These are phyloP conservation scores for Callimorpha dominula DNA, from an alignment of 2,888 invertebrate genomes.

Conservation along the genomic window DNA sequence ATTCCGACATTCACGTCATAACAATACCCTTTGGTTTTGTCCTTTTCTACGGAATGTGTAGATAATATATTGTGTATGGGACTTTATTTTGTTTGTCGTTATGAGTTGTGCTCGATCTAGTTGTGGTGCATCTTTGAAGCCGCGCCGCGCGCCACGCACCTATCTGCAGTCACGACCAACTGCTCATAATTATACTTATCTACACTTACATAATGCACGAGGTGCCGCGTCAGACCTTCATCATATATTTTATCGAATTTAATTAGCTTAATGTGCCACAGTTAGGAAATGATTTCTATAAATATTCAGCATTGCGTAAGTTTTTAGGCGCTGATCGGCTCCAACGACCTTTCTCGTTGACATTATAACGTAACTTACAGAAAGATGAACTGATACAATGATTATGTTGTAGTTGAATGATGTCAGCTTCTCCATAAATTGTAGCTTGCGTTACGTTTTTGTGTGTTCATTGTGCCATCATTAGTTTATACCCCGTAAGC, in stretches of 20 bases:
- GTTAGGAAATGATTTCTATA: constrained; percentile 20
- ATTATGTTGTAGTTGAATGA: not conserved
- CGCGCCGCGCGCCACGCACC: too few species aligned
- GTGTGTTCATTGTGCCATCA: not conserved
- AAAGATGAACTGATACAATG: not conserved
- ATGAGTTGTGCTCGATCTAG: not conserved
- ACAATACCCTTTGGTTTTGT: too few species aligned
- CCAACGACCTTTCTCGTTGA: constrained; percentile 12
- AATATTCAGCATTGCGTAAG: constrained; percentile 8
- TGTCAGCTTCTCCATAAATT: not conserved
- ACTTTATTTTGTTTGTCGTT: too few species aligned
- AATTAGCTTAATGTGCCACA: constrained; percentile 41
- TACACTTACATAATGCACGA: not conserved
- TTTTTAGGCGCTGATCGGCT: not conserved
- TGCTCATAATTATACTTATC: not conserved
- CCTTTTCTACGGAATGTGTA: too few species aligned
- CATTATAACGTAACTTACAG: constrained; percentile 6
- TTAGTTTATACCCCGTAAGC: too few species aligned
- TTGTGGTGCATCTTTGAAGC: not conserved
- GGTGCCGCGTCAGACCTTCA: constrained; percentile 16
- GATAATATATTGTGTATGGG: too few species aligned
- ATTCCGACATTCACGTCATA: too few species aligned
- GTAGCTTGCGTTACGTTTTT: not conserved
- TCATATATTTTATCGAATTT: constrained; percentile 18
- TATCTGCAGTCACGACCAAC: not conserved